Evolutionary conservation across 2,797 vertebrate species (phyloP).

Genomic region (Coregonus suidteri): DNA sequence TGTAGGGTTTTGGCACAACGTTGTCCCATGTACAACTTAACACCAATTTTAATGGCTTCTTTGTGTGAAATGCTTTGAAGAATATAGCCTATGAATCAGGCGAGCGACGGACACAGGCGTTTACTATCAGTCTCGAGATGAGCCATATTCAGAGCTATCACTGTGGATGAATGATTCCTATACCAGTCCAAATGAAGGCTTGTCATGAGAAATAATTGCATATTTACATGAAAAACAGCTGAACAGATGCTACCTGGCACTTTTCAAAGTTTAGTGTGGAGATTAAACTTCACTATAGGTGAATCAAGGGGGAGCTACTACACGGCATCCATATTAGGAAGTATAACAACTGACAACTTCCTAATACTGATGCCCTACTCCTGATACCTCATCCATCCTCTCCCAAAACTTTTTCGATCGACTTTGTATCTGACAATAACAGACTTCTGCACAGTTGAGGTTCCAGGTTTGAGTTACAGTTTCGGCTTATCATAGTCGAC

Average conservation of each 20-base stretch:
- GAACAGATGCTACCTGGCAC: background rate
- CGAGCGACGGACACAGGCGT: background rate
- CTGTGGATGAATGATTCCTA: background rate
- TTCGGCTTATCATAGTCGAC: background rate
- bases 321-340: background rate
- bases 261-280: background rate
- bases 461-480: background rate
- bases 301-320: background rate
- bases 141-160: background rate
- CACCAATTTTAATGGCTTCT: background rate
- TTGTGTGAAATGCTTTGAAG: background rate
- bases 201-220: slow-evolving; percentile 6
- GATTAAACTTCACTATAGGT: background rate
- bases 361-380: background rate
- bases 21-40: no score
- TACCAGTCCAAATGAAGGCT: background rate
- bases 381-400: background rate
- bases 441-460: background rate
- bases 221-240: background rate
- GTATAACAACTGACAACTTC: background rate
- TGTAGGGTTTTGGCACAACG: no score
- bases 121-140: background rate
- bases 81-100: background rate
- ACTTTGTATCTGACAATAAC: background rate
- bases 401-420: background rate